Conservation (phyloP, 2,113 vertebrate species). For the Anoplopoma fimbria region DNA sequence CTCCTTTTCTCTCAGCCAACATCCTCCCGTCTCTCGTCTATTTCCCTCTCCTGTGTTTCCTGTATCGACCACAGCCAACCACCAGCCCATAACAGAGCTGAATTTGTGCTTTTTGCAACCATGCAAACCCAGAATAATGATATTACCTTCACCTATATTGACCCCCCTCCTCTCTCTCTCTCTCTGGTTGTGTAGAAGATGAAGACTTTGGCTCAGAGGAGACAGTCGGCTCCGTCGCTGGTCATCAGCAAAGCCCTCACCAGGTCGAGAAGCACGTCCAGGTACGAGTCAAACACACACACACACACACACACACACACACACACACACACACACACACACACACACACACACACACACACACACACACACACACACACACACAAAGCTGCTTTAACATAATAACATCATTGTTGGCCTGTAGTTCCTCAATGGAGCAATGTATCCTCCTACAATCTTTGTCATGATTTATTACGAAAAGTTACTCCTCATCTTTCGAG, state of each 20-base stretch:
- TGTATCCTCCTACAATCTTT: no score
- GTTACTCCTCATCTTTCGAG: no score
- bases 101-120: not conserved
- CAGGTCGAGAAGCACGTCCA: constrained; percentile 88
- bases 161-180: constrained; percentile 11
- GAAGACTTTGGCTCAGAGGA: constrained; percentile 93
- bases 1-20: constrained; percentile 45
- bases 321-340: not conserved
- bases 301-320: not conserved
- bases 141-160: not conserved
- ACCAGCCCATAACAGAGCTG: constrained; percentile 11
- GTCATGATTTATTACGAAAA: no score
- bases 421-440: no score
- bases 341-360: no score
- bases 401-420: no score
- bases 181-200: constrained; percentile 85
- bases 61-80: not conserved
- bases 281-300: constrained; percentile 80
- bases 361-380: no score
- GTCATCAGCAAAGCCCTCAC: constrained; percentile 95
- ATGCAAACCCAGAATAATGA: not conserved
- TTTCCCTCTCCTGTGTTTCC: constrained; percentile 34
- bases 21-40: not conserved
- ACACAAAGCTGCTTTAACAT: no score
- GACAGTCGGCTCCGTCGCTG: constrained; percentile 93